Conservation (phyloP, 1,140 invertebrate species). For the Euura lappo region DNA sequence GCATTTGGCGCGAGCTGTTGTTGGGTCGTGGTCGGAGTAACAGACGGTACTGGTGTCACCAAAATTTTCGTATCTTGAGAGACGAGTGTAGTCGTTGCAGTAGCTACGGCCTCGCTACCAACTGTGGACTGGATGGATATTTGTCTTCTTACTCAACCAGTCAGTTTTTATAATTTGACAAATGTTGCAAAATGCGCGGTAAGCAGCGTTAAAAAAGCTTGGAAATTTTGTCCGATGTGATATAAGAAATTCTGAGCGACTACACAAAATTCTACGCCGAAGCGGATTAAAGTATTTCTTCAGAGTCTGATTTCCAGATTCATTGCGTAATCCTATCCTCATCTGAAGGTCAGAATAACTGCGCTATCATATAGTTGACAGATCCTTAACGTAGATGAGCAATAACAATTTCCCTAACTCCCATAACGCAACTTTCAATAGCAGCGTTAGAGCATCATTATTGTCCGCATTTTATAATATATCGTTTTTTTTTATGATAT, state of each 20-base stretch:
- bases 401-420: too few relatives aligned
- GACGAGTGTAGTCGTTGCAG: slow-evolving; percentile 32
- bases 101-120: slow-evolving; percentile 36
- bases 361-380: too few relatives aligned
- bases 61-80: slow-evolving; percentile 37
- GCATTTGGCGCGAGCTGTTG: slow-evolving; percentile 36
- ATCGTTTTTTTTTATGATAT: too few relatives aligned
- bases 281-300: too few relatives aligned
- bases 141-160: not conserved
- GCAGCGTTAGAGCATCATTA: too few relatives aligned
- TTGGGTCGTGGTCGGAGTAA: slow-evolving; percentile 35
- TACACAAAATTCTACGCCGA: too few relatives aligned
- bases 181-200: not conserved
- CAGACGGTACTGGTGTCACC: slow-evolving; percentile 33
- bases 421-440: too few relatives aligned
- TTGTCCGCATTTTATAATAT: too few relatives aligned
- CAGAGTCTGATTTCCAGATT: too few relatives aligned
- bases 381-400: too few relatives aligned
- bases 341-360: too few relatives aligned
- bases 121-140: slow-evolving; percentile 35
- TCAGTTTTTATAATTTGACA: not conserved
- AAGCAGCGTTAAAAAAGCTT: not conserved
- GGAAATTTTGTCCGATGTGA: not conserved
- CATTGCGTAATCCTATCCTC: too few relatives aligned
- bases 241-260: not conserved